Percentiles rank a stretch among this genome's conserved stretches.
phyloP scores from a whole-genome alignment of 2,797 vertebrate species.

The Remorina albescens region DNA sequence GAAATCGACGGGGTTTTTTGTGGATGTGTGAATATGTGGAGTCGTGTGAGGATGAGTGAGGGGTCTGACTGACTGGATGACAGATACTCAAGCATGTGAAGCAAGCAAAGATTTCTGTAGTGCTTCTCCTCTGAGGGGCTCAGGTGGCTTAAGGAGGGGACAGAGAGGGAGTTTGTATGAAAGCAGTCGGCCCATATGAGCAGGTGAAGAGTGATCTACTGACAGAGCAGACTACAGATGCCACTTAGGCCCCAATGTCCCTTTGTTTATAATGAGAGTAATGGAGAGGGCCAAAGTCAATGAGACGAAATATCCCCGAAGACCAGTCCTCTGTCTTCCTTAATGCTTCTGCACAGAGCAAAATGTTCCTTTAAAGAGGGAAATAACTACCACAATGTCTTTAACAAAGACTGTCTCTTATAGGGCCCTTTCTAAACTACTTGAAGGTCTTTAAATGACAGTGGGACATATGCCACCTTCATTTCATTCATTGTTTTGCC shows the following conservation, averaged over 20 bases:
- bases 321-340: constrained; percentile 37
- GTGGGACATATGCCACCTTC: constrained; percentile 5
- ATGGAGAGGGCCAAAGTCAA: constrained; percentile 56
- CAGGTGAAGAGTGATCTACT: constrained; percentile 66
- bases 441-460: constrained; percentile 41
- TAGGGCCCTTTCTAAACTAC: constrained; percentile 30
- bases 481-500: background rate
- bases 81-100: constrained; percentile 25
- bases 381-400: constrained; percentile 10
- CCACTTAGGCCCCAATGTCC: constrained; percentile 50
- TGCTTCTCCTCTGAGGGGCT: constrained; percentile 40
- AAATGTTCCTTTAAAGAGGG: constrained; percentile 43
- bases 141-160: constrained; percentile 21
- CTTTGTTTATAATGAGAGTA: constrained; percentile 55
- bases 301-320: constrained; percentile 41
- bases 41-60: constrained; percentile 2
- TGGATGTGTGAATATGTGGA: constrained; percentile 16
- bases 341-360: constrained; percentile 47
- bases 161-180: constrained; percentile 38
- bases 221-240: constrained; percentile 57
- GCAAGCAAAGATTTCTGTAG: constrained; percentile 32
- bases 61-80: background rate
- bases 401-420: constrained; percentile 1
- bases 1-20: background rate
- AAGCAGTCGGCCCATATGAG: constrained; percentile 51